A percentile compares a stretch with the other conserved stretches of the same genome.
Evolutionary conservation across 2,888 invertebrate genomes (phyloP).

Genomic region (Cantharis flavilabris): DNA sequence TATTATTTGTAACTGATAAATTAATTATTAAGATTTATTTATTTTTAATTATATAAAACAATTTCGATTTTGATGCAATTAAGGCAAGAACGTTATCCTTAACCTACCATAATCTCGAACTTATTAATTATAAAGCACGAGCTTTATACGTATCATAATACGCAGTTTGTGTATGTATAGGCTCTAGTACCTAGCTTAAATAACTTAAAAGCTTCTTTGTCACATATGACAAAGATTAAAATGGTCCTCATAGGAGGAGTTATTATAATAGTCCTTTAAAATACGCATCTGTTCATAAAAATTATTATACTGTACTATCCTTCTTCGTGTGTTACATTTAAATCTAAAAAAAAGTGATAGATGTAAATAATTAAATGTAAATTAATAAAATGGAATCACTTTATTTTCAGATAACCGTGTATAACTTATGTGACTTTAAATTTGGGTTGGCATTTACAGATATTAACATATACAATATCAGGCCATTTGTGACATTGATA

Average conservation of each 20-base stretch:
- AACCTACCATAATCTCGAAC: neutral
- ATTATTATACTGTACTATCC: too few species aligned
- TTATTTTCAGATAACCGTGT: neutral
- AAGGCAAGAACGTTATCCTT: neutral
- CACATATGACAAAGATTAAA: neutral
- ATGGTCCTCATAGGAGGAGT: neutral
- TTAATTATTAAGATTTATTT: too few species aligned
- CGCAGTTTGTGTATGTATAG: neutral
- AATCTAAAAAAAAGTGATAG: neutral
- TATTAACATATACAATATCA: conserved; percentile 2
- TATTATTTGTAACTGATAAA: too few species aligned
- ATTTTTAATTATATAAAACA: too few species aligned
- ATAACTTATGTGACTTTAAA: neutral
- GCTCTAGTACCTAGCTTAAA: neutral
- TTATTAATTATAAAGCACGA: neutral
- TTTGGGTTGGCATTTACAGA: neutral
- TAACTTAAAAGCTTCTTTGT: neutral
- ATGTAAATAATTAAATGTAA: neutral
- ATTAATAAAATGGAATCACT: neutral
- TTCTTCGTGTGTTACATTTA: too few species aligned
- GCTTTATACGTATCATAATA: neutral
- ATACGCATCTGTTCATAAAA: too few species aligned
- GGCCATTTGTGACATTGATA: conserved; percentile 2
- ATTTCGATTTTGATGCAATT: too few species aligned
- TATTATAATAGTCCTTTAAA: too few species aligned